Conservation (phyloP, 2,888 invertebrate species). For the Homarus gammarus region DNA sequence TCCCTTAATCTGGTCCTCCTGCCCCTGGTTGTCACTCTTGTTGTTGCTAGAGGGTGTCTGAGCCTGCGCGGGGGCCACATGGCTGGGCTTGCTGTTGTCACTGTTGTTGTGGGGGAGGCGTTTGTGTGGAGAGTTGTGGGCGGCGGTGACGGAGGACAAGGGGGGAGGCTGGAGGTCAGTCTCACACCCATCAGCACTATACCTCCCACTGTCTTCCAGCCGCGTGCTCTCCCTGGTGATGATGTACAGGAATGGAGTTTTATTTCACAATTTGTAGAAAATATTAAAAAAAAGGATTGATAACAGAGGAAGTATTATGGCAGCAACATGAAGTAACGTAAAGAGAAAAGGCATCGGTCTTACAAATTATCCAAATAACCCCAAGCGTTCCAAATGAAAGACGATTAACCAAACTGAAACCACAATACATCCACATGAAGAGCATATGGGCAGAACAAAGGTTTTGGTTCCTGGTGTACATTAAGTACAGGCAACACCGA, state of each 20-base stretch:
- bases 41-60: too few species aligned
- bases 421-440: too few species aligned
- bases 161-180: neutral
- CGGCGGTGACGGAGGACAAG: conserved; percentile 1
- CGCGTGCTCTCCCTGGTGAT: conserved; percentile 50
- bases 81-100: neutral
- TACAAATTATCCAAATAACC: too few species aligned
- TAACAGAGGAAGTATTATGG: too few species aligned
- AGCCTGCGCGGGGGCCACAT: too few species aligned
- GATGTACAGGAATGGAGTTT: neutral
- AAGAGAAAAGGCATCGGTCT: too few species aligned
- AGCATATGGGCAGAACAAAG: too few species aligned
- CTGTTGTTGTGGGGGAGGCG: neutral
- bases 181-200: conserved; percentile 64
- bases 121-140: neutral
- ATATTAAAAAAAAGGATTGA: conserved; percentile 13
- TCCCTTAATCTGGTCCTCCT: neutral
- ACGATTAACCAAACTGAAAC: too few species aligned
- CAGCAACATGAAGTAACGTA: too few species aligned
- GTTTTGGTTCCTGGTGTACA: too few species aligned
- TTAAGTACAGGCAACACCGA: too few species aligned
- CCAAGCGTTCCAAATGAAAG: too few species aligned
- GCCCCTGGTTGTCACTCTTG: neutral
- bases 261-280: neutral
- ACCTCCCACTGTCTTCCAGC: conserved; percentile 62